Conservation (phyloP, 1,140 invertebrate genomes). For the Papilio glaucus region DNA sequence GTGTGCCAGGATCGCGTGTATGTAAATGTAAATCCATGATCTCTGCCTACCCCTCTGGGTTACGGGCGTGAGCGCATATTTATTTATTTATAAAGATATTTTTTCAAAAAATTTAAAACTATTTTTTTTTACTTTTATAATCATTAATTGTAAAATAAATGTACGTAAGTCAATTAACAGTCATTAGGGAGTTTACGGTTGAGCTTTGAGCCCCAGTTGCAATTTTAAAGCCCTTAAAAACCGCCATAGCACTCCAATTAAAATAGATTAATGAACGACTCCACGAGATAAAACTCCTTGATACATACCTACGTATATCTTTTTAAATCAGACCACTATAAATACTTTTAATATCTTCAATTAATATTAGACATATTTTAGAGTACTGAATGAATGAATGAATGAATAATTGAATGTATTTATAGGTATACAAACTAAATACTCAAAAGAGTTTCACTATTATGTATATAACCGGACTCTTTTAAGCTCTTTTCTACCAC, state of each 20-base stretch:
- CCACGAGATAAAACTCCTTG: background rate
- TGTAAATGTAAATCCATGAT: no score
- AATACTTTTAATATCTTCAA: background rate
- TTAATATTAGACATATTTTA: background rate
- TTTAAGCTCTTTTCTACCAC: no score
- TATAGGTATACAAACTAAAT: no score
- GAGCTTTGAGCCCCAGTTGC: constrained; percentile 18
- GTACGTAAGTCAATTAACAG: constrained; percentile 6
- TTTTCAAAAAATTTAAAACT: no score
- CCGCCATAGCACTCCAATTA: constrained; percentile 29
- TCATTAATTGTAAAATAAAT: background rate
- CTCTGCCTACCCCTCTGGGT: no score
- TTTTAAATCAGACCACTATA: constrained; percentile 14
- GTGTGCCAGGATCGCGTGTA: no score
- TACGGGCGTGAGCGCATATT: no score
- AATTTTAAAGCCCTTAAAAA: constrained; percentile 34
- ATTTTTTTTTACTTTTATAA: background rate
- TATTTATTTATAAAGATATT: no score
- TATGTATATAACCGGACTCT: no score
- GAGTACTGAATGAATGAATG: no score
- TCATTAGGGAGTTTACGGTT: constrained; percentile 14
- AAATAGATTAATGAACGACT: constrained; percentile 34
- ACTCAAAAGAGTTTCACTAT: no score
- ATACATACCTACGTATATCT: background rate
- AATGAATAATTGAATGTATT: no score